These are phyloP conservation scores for Thysanoteuthis rhombus DNA, from an alignment of 2,888 invertebrate genomes.

Conservation along the genomic window DNA sequence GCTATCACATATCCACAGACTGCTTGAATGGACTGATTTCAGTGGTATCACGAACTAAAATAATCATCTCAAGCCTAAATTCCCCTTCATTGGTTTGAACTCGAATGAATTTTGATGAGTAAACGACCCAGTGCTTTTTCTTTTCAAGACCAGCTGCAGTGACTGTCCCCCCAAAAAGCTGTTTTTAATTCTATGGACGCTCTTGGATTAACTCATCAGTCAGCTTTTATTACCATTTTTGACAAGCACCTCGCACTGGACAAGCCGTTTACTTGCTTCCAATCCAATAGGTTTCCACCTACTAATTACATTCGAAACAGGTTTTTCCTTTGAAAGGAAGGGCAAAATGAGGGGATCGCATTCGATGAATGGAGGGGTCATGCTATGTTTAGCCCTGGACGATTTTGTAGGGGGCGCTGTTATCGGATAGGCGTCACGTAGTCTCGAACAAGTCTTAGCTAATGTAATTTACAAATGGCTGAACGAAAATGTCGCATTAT, in stretches of 20 bases:
- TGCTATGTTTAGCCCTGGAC: not conserved
- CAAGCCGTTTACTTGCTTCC: not conserved
- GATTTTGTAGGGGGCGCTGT: not conserved
- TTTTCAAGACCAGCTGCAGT: not conserved
- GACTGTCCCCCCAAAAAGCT: not conserved
- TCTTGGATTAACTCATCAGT: not conserved
- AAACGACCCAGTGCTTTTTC: not conserved
- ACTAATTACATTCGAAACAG: not conserved
- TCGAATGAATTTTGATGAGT: not conserved
- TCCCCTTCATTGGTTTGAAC: not conserved
- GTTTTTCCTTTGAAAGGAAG: not conserved
- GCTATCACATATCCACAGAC: too few species aligned
- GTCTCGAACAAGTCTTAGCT: not conserved
- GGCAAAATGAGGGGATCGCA: not conserved
- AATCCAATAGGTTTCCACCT: not conserved
- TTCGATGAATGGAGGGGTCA: not conserved
- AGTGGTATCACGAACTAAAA: not conserved
- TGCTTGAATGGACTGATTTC: too few species aligned
- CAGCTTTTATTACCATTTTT: not conserved
- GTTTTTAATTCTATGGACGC: not conserved
- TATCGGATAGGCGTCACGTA: not conserved
- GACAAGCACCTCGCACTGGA: not conserved
- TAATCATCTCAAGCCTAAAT: not conserved
- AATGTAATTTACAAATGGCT: not conserved
- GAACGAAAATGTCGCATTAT: not conserved